A percentile compares a stretch with the other conserved stretches of the same genome.
phyloP scores from a whole-genome alignment of 2,113 vertebrate genomes.

The Abramis brama region DNA sequence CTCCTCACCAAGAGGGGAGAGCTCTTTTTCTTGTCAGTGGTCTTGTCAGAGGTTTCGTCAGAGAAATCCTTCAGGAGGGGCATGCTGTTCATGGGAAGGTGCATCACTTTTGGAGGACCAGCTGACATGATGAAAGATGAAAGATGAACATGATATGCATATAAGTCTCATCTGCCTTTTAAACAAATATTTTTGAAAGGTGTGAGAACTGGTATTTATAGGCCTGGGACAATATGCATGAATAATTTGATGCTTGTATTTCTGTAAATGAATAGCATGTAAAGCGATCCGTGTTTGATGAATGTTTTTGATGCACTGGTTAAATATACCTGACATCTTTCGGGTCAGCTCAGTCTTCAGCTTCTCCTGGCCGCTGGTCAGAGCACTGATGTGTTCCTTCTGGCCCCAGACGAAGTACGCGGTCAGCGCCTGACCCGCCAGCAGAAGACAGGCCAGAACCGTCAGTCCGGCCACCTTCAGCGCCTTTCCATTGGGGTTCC shows the following conservation, averaged over 20 bases:
- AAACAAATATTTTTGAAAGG: too few species aligned
- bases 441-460: slow-evolving; percentile 70
- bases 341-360: slow-evolving; percentile 59
- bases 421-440: slow-evolving; percentile 67
- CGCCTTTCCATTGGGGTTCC: slow-evolving; percentile 27
- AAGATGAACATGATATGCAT: not conserved
- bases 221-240: not conserved
- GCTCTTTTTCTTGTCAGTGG: not conserved
- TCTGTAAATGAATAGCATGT: not conserved
- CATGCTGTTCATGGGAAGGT: slow-evolving; percentile 66
- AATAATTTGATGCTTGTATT: not conserved
- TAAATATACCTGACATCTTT: slow-evolving; percentile 54
- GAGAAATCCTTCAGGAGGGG: slow-evolving; percentile 70
- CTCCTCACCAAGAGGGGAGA: slow-evolving; percentile 64
- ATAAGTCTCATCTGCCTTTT: not conserved
- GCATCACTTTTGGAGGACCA: slow-evolving; percentile 68
- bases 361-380: slow-evolving; percentile 58
- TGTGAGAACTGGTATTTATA: not conserved
- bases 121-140: slow-evolving; percentile 12
- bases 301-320: too few species aligned
- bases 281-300: not conserved
- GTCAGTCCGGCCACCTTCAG: slow-evolving; percentile 70
- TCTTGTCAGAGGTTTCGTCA: not conserved
- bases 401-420: slow-evolving; percentile 71
- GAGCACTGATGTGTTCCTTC: slow-evolving; percentile 62